Evolutionary conservation across 1,140 invertebrate genomes (phyloP), one percentile per base, ranked within the genome.

Genomic region (Phymorhynchus buccinoides): DNA sequence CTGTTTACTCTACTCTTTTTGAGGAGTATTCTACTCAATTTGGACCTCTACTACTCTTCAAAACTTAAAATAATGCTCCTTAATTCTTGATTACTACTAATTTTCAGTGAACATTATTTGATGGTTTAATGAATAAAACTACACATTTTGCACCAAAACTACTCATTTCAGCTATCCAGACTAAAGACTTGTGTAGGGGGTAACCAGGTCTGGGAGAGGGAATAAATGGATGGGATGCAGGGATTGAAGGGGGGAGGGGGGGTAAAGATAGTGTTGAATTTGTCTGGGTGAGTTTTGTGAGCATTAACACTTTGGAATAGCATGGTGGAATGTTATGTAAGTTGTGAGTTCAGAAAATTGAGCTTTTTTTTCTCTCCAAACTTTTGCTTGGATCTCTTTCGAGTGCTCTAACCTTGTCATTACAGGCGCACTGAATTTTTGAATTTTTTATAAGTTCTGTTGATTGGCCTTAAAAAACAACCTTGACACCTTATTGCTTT

Each of bases 321-420:
- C 73, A 16, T 75, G 73, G 73, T 75, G 73, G 73, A 75, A 41
- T 75, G 12, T 22, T 27, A 62, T n/a, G n/a, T n/a, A n/a, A n/a
- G n/a, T 62, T 62, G 6, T 27, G 4, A 62, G 12, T 62, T 16
- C 56, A 62, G 6, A 27, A 22, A 62, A 27, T 22, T 62, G 12
- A 27, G 56, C 56, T 52, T 52, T 0, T 52, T 52, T 52, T 14
- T 14, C 48, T 2, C 48, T 52, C 22, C 18, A 6, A 48, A 18
- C 44, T 18, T 6, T 48, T 48, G 44, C 44, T 48, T 48, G 18
- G 44, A 9, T 48, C 18, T 48, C 44, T 22, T 62, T 7, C 18
- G 18, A 14, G 7, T 62, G 6, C 3, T 7, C 16, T 62, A 12
- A 62, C 6, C 6, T 62, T 7, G 16, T 7, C 18, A 62, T 22